Base-by-base conservation (phyloP, 1,140 invertebrate genomes). In the Nebria ingens region DNA sequence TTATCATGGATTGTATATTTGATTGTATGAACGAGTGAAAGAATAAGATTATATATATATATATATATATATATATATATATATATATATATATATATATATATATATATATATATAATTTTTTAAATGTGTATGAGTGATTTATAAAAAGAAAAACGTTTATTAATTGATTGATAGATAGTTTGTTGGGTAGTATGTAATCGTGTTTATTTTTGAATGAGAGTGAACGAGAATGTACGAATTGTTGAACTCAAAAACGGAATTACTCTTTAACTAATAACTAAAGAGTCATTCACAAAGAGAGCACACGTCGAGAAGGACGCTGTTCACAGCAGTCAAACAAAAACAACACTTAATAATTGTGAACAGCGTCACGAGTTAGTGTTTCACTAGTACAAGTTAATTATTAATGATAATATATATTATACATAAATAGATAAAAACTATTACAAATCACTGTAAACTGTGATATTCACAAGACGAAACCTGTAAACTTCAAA, bases 391-490 rank as follows among this genome's bases (percentile, higher is more conserved):
- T 3, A 45, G 40, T 45, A 45, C 40, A 45, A 45, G 6, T 45
- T 45, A 11, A 45, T 11, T 45, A 45, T 45, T 45, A 45, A 11
- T 45, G 17, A 12, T 45, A 45, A 45, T 12, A 45, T 45, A 45
- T 11, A 45, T 11, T 45, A 45, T 45, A 45, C 6, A 45, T 45
- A 6, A 12, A 45, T 9, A 12, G 17, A 12, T 9, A 45, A 45
- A 11, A 45, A 17, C 17, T 12, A 45, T 17, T 11, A 11, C 15
- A 45, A 45, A 45, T 45, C 40, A 45, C 40, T 45, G 25, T 34
- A 12, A 45, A 45, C 40, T 45, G 40, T 45, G 40, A 45, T 45
- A 45, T 45, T 45, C 40, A 45, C 40, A 45, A 45, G 40, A 45
- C 40, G 40, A 45, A 45, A 45, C 9, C 40, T 45, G 40, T 45